phyloP scores from a whole-genome alignment of 2,888 invertebrate genomes.

The Dromius quadrimaculatus region DNA sequence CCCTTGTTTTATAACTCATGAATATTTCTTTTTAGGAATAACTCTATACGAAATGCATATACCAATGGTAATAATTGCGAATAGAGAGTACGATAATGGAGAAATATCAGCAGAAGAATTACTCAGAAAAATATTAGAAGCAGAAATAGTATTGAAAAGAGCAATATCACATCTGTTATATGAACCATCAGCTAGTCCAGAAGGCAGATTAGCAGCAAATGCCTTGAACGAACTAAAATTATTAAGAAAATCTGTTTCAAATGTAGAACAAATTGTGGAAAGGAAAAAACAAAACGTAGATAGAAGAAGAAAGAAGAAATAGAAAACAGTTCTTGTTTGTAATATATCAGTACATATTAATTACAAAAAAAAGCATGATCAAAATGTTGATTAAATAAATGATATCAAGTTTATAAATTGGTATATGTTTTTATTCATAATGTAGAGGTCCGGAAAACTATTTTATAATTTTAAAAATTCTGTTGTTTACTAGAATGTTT shows the following conservation, averaged over 20 bases:
- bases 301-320: conserved; percentile 57
- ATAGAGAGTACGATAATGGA: conserved; percentile 72
- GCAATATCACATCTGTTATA: conserved; percentile 76
- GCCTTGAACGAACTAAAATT: conserved; percentile 76
- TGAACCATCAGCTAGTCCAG: conserved; percentile 79
- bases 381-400: too few species aligned
- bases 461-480: too few species aligned
- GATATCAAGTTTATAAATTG: too few species aligned
- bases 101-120: conserved; percentile 72
- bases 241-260: conserved; percentile 69
- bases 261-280: conserved; percentile 64
- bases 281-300: conserved; percentile 64
- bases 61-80: conserved; percentile 74
- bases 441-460: too few species aligned
- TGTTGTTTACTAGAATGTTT: too few species aligned
- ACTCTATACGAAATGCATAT: conserved; percentile 82
- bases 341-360: too few species aligned
- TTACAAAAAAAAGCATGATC: too few species aligned
- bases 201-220: conserved; percentile 76
- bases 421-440: too few species aligned
- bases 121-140: conserved; percentile 70
- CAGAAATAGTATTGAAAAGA: conserved; percentile 72
- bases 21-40: conserved; percentile 70
- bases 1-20: too few species aligned
- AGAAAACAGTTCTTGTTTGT: conserved; percentile 56